These are phyloP conservation scores for Seira musarum DNA, from an alignment of 2,888 invertebrate genomes.

Conservation along the genomic window DNA sequence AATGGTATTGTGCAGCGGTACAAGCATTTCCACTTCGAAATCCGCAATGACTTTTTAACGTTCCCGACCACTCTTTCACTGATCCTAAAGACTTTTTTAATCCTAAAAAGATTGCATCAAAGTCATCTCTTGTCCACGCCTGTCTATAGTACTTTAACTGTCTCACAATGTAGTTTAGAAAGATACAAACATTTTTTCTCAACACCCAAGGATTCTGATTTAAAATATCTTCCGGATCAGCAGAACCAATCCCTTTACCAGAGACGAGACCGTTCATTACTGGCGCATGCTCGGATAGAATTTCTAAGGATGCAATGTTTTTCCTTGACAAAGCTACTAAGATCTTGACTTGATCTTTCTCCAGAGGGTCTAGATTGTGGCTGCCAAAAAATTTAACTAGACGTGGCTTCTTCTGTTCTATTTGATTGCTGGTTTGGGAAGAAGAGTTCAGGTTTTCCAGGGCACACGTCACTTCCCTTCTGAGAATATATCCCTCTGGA, in stretches of 20 bases:
- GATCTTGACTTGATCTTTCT: slow-evolving; percentile 36
- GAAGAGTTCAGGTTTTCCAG: slow-evolving; percentile 32
- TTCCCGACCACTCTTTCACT: slow-evolving; percentile 44
- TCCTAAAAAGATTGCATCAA: slow-evolving; percentile 52
- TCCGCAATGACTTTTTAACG: slow-evolving; percentile 61
- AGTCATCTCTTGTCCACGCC: slow-evolving; percentile 14
- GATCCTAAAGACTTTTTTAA: slow-evolving; percentile 55
- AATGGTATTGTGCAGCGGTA: slow-evolving; percentile 73
- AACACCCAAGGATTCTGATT: slow-evolving; percentile 55
- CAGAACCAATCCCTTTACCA: not conserved
- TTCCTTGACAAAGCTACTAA: slow-evolving; percentile 59
- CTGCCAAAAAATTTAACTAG: slow-evolving; percentile 49
- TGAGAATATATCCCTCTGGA: slow-evolving; percentile 54
- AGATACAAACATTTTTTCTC: slow-evolving; percentile 57
- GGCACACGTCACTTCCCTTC: slow-evolving; percentile 56
- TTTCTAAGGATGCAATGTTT: slow-evolving; percentile 56
- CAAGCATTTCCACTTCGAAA: slow-evolving; percentile 70
- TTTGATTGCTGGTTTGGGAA: not conserved
- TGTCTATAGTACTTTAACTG: slow-evolving; percentile 26
- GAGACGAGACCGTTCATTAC: not conserved
- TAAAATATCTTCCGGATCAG: slow-evolving; percentile 16
- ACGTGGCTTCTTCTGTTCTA: not conserved
- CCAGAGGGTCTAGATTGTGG: slow-evolving; percentile 45
- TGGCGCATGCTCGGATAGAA: slow-evolving; percentile 37
- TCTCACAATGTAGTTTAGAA: slow-evolving; percentile 57